Evolutionary conservation across 2,797 vertebrate genomes (phyloP), one percentile per base, ranked within the genome.

Genomic region (Jordanella pulchra): DNA sequence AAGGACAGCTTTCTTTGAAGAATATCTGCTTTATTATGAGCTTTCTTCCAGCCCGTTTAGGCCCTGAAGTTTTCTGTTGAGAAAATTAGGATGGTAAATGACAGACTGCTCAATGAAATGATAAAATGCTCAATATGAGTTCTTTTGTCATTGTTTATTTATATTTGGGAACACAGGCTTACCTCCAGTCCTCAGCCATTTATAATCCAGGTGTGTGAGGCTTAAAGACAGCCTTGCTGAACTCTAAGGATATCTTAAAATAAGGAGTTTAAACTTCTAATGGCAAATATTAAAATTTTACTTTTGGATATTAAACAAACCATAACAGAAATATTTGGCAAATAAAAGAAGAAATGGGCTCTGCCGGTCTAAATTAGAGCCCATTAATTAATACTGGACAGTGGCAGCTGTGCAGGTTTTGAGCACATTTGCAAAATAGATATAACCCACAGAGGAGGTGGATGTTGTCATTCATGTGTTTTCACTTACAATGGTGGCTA

Each of bases 401-500:
- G 30, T n/a, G 14, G 0, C 75, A 77, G 69, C 75, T 77, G 69
- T 9, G 4, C 11, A n/a, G 7, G 13, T 23, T 9, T 27, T 6
- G 35, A 27, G 64, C 73, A 63, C 32, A 50, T 48, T 55, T 67
- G 50, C 0, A 51, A 42, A 32, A 14, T 14, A 39, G 32, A 21
- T 13, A 4, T 60, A 10, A 32, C 30, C 56, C 56, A 0, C 27
- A 0, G 9, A 50, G 23, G 11, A 9, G 60, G 5, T 27, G 32
- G 2, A n/a, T 35, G 3, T 44, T 11, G 3, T 15, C 14, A 0
- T 23, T 14, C 5, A 13, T 18, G 4, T 1, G 11, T 32, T 35
- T 17, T 13, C 1, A 6, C 21, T 1, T 56, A 85, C 58, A 30
- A 92, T 92, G 90, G 83, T 93, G 0, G 63, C 89, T 11, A 71